Conservation (phyloP, 2,888 invertebrate species). For the Orthosia gothica region DNA sequence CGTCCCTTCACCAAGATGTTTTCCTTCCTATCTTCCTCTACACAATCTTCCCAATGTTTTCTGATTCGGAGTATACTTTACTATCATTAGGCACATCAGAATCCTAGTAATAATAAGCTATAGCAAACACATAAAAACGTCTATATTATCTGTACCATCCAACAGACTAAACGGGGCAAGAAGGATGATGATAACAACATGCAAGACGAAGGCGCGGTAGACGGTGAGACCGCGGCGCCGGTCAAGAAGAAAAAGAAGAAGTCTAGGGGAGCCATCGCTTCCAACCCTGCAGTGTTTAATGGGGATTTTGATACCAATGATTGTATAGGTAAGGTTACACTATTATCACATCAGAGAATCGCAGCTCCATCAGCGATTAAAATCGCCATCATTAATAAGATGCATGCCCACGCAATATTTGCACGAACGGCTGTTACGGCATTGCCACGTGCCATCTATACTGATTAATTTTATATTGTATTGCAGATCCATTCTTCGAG, state of each 20-base stretch:
- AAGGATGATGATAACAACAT: conserved; percentile 83
- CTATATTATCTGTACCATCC: not conserved
- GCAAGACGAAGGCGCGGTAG: conserved; percentile 82
- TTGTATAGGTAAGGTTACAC: conserved; percentile 78
- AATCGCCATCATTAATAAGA: too few relatives aligned
- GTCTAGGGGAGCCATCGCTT: conserved; percentile 83
- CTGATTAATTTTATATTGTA: not conserved
- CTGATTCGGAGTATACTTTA: too few relatives aligned
- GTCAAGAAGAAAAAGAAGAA: conserved; percentile 86
- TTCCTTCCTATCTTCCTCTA: not conserved
- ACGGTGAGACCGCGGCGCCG: conserved; percentile 74
- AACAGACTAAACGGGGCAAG: conserved; percentile 87
- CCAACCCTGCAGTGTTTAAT: conserved; percentile 85
- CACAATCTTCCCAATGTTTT: not conserved
- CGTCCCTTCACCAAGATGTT: too few relatives aligned
- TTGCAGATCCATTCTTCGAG: conserved; percentile 92
- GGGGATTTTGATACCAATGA: conserved; percentile 88
- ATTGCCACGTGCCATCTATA: not conserved
- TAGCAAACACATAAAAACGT: not conserved
- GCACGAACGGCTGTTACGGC: too few relatives aligned
- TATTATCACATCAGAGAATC: too few relatives aligned
- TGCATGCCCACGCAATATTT: too few relatives aligned
- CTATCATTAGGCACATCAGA: not conserved
- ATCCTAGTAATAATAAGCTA: too few relatives aligned
- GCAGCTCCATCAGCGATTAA: too few relatives aligned